Evolutionary conservation across 2,888 invertebrate species (phyloP).

Genomic region (Eupithecia inturbata): DNA sequence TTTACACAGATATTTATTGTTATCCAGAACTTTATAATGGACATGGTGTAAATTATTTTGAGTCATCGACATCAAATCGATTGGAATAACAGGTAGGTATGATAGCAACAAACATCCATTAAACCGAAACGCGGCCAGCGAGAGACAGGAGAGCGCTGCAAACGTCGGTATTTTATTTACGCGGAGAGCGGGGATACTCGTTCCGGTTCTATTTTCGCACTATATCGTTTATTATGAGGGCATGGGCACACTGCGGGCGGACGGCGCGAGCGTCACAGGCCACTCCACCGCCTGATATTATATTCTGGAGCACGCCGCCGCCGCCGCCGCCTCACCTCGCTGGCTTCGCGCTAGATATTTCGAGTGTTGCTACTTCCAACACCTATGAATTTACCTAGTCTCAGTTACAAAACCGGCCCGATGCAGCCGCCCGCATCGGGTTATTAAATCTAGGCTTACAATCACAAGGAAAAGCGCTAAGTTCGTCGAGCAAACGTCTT

Average conservation of each 20-base stretch:
- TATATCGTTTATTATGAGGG: constrained; percentile 78
- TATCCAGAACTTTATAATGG: background rate
- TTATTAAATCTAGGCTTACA: constrained; percentile 51
- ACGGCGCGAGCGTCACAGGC: constrained; percentile 62
- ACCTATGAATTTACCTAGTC: constrained; percentile 81
- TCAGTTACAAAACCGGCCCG: constrained; percentile 75
- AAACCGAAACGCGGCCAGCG: constrained; percentile 67
- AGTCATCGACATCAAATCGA: constrained; percentile 63
- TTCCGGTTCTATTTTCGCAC: constrained; percentile 80
- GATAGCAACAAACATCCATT: constrained; percentile 60
- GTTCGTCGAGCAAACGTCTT: constrained; percentile 5
- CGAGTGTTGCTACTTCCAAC: constrained; percentile 78
- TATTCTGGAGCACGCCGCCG: constrained; percentile 77
- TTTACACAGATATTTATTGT: background rate
- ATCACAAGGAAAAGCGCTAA: constrained; percentile 32
- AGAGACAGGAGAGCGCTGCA: constrained; percentile 65
- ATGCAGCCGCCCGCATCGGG: constrained; percentile 76
- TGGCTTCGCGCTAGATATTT: constrained; percentile 82
- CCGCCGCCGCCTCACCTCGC: constrained; percentile 76
- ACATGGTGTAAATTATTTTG: constrained; percentile 13
- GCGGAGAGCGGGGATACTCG: constrained; percentile 70
- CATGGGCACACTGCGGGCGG: constrained; percentile 62
- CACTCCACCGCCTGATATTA: constrained; percentile 81
- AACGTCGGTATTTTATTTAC: constrained; percentile 78
- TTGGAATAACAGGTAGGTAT: constrained; percentile 54